These are phyloP conservation scores for Eudasyphora cyanicolor DNA, from an alignment of 2,888 invertebrate genomes.

Conservation along the genomic window DNA sequence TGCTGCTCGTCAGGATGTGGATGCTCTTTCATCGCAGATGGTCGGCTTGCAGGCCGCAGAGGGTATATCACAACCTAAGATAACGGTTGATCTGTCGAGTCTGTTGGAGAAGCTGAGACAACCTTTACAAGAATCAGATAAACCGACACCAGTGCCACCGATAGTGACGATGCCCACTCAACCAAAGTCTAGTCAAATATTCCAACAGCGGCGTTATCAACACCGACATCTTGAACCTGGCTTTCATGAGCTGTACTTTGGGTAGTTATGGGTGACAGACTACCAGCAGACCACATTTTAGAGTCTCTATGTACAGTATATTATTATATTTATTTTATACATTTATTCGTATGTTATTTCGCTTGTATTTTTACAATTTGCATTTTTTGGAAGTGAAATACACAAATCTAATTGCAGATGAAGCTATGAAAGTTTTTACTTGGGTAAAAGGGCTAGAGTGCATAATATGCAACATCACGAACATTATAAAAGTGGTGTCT, in stretches of 20 bases:
- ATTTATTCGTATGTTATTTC: no score
- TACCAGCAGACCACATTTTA: no score
- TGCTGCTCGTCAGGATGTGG: slow-evolving; percentile 79
- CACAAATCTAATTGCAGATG: no score
- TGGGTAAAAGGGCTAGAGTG: no score
- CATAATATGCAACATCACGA: no score
- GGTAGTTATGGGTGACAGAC: slow-evolving; percentile 12
- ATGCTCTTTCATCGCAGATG: slow-evolving; percentile 79
- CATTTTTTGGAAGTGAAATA: no score
- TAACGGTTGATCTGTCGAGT: slow-evolving; percentile 73
- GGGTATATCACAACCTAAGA: slow-evolving; percentile 74
- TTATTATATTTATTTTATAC: no score
- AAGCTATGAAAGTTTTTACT: no score
- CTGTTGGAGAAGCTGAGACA: slow-evolving; percentile 74
- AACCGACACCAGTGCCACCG: slow-evolving; percentile 76
- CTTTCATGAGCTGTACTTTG: slow-evolving; percentile 15
- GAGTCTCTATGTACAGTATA: no score
- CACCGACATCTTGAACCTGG: background rate
- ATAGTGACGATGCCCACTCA: slow-evolving; percentile 66
- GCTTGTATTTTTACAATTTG: no score
- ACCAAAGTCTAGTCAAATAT: background rate
- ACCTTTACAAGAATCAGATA: slow-evolving; percentile 72
- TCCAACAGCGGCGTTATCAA: background rate
- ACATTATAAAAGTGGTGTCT: no score
- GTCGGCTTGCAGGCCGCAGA: slow-evolving; percentile 78